Evolutionary conservation across 1,140 invertebrate genomes (phyloP), one percentile per base, ranked within the genome.

Genomic region (Spodoptera litura): DNA sequence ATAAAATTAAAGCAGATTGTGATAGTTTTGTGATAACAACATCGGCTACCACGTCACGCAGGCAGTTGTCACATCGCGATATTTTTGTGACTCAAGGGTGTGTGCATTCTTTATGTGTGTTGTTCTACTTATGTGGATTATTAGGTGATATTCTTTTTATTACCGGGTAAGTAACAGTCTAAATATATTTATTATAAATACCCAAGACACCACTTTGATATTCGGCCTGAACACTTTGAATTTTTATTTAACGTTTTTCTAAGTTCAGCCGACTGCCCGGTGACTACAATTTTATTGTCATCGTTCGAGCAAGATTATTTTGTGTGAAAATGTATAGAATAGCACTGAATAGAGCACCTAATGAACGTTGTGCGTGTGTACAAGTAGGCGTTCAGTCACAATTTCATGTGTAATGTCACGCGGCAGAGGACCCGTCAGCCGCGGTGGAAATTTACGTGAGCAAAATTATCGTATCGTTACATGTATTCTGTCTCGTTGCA

Each of bases 91-190:
- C 88, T 93, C 90, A 92, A 91, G 92, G 92, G 93, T 93, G 92
- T 94, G 93, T 94, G 92, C 92, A 92, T 93, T 93, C 92, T 93
- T 91, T 89, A 92, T 93, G 87, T 93, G 92, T 94, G 91, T 93
- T 94, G 90, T 94, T 91, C 93, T 94, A 93, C 93, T 89, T 94
- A 94, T 94, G 93, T 94, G 93, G 93, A 94, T 93, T 89, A 92
- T 92, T 91, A 93, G 93, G 92, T 94, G 93, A 94, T 94, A 94
- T 85, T 93, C 84, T 89, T 90, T 85, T 91, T 92, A 91, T 90
- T 91, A 90, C 84, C 86, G 93, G 93, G 93, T 94, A 92, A 89
- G 91, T 92, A 85, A 68, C 15, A 25, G 31, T 68, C 52, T 62
- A 76, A 78, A 74, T 25, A 73, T 78, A 72, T 59, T 35, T 70